These are phyloP conservation scores for Leptinotarsa peninsularis DNA, from an alignment of 2,888 invertebrate genomes.

Conservation along the genomic window DNA sequence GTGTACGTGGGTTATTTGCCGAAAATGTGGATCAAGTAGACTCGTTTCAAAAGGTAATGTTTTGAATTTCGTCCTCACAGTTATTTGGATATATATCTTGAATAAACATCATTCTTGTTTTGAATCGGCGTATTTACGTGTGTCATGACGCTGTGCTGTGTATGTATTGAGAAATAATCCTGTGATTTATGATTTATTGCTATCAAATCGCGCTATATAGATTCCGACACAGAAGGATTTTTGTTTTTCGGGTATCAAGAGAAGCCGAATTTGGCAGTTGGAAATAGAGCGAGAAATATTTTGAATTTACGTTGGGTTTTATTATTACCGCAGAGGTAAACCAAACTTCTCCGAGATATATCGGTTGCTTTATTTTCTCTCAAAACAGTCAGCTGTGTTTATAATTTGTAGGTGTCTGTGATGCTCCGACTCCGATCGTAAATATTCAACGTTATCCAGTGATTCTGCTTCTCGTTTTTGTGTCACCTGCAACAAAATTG, in stretches of 20 bases:
- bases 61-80: slow-evolving; percentile 7
- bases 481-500: neutral
- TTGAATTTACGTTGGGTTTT: slow-evolving; percentile 32
- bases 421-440: neutral
- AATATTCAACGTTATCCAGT: neutral
- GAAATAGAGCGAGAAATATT: slow-evolving; percentile 35
- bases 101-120: slow-evolving; percentile 29
- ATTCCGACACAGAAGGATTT: slow-evolving; percentile 15
- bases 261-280: slow-evolving; percentile 31
- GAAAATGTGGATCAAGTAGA: slow-evolving; percentile 28
- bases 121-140: slow-evolving; percentile 17
- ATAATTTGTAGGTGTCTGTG: neutral
- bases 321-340: slow-evolving; percentile 8
- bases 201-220: slow-evolving; percentile 31
- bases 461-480: neutral
- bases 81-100: slow-evolving; percentile 11
- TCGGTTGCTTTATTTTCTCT: slow-evolving; percentile 17
- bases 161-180: slow-evolving; percentile 24
- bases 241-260: slow-evolving; percentile 26
- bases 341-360: neutral
- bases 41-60: slow-evolving; percentile 2
- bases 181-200: slow-evolving; percentile 38
- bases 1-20: neutral
- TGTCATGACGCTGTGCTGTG: slow-evolving; percentile 13
- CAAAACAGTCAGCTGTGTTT: slow-evolving; percentile 31